Evolutionary conservation across 1,140 invertebrate species (phyloP), one percentile per base, ranked within the genome.

Genomic region (Anthonomus grandis): DNA sequence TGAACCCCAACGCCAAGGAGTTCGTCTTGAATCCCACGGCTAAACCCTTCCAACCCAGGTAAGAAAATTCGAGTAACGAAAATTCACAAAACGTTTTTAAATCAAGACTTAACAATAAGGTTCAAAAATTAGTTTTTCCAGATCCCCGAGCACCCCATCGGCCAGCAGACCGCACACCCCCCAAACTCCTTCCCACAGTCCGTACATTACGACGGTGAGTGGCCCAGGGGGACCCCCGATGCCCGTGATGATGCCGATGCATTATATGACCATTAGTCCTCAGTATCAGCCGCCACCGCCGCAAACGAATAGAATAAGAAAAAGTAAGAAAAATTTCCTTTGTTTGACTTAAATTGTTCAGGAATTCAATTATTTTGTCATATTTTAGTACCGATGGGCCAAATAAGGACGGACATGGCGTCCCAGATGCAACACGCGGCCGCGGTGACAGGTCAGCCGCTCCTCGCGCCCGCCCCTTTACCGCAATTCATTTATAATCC

Each of bases 1-100:
- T 93, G 24, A 93, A 93, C 80, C 90, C 90, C 23, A 87, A 93
- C 71, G 90, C 90, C 15, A 93, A 93, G 74, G 89, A 91, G 76
- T 93, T 92, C 76, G 76, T 80, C 12, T 76, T 84, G 44, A 93
- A 93, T 80, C 90, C 90, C 17, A 86, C 86, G 66, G 84, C 88
- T 18, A 93, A 92, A 69, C 81, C 88, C 4, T 94, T 93, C 71
- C 87, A 86, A 57, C 89, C 90, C n/a, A 63, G 71, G 67, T 69
- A 57, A 41, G 58, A 60, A 13, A 19, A 41, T 13, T 1, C 6
- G 27, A 22, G 62, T 62, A 45, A 34, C 18, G 18, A 12, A n/a
- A 18, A 46, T 25, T 37, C 27, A 3, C 6, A 34, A 47, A 6
- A 15, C 23, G 19, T 38, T 22, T 18, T 22, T 13, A 34, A 25